Evolutionary conservation across 64 coral and sea anemone species (phyloP), one percentile per base, ranked within the genome.

Genomic region (Montipora capricornis): DNA sequence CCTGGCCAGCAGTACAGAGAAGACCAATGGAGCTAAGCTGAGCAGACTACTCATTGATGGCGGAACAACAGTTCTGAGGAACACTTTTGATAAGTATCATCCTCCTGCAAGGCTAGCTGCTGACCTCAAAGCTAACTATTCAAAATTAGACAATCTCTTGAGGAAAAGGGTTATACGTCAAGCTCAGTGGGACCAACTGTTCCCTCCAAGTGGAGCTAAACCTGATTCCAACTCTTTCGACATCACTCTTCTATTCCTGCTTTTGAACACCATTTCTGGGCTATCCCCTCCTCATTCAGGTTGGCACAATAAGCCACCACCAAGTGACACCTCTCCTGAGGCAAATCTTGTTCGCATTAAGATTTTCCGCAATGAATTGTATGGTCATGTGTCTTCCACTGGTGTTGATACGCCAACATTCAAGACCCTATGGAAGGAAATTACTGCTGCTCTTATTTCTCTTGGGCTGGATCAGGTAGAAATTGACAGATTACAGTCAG

Each of bases 11-110:
- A 68, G 37, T 5, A 10, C 19, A 13, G 80, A 91, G 79, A 91
- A 82, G n/a, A 29, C 71, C 16, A 90, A 90, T 58, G 88, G 88
- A 79, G 77, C 88, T 2, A 90, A 77, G 53, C 88, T 90, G 53
- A 75, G 71, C 2, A 90, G 73, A 19, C 60, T 90, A 12, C 73
- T 90, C 6, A 61, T 90, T 5, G 88, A 90, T 78, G 88, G 88
- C 79, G 88, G 88, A 61, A 90, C 88, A 79, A 68, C 75, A 90
- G 20, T 22, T 57, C 88, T 90, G 48, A 78, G 75, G 60, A 73
- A 12, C 4, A 8, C 2, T 48, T 90, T 90, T 90, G 88, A 79
- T n/a, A 49, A 16, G 6, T 49, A 73, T 22, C 66, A 87, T 49
- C 29, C 84, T 2, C 64, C 66, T 10, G 84, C 84, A 66, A 87